Conservation (phyloP, 2,888 invertebrate species). For the Synanthedon formicaeformis region DNA sequence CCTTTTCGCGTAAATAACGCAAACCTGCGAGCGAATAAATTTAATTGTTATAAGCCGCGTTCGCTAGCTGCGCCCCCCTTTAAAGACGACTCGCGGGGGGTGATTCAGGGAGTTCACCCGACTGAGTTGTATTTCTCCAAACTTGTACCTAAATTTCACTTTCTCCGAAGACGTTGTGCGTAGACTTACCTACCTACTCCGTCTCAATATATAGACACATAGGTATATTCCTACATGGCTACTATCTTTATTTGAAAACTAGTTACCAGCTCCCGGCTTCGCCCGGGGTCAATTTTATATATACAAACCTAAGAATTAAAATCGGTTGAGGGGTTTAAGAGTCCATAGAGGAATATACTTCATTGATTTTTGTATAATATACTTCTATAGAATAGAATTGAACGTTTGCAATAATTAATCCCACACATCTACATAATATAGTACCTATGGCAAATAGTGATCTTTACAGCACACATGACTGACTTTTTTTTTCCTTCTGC, state of each 20-base stretch:
- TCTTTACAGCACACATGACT: no score
- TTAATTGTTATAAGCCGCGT: conserved; percentile 68
- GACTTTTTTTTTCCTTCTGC: not conserved
- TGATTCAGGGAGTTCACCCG: conserved; percentile 28
- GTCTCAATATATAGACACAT: conserved; percentile 27
- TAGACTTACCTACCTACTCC: conserved; percentile 58
- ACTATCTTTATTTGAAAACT: not conserved
- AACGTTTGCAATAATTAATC: not conserved
- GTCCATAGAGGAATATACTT: no score
- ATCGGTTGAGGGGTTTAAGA: no score
- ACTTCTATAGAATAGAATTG: not conserved
- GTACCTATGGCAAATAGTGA: no score
- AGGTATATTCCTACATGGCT: conserved; percentile 19
- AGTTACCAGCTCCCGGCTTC: no score
- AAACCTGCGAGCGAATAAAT: conserved; percentile 61
- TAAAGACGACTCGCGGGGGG: conserved; percentile 27
- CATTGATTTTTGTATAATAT: no score
- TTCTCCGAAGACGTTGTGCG: conserved; percentile 67
- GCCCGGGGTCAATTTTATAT: no score
- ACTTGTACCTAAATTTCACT: conserved; percentile 70
- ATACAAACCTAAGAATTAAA: no score
- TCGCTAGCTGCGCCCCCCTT: conserved; percentile 44
- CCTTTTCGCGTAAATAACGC: not conserved
- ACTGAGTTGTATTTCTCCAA: conserved; percentile 64
- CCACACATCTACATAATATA: not conserved